Evolutionary conservation across 2,797 vertebrate species (phyloP), one percentile per base, ranked within the genome.

Genomic region (Pantherophis vulpinus): DNA sequence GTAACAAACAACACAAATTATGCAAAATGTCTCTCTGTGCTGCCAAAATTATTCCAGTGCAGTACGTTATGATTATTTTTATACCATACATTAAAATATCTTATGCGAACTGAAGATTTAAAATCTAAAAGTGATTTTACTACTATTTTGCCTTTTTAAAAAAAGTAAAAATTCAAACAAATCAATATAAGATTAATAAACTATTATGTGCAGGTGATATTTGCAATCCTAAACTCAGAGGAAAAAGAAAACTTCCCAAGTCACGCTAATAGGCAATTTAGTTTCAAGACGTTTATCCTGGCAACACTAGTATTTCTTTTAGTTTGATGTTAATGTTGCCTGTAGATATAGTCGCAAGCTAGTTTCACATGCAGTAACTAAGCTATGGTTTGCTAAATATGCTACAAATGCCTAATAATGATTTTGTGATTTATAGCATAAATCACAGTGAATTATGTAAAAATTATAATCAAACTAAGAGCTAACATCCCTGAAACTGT

Each of bases 21-120:
- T 92, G n/a, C 74, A 96, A 95, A 94, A 95, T 94, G 91, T 95
- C 51, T 96, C 95, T 0, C 55, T 47, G 83, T 94, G 95, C 58
- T 94, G 94, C 94, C 94, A 95, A 94, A n/a, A 93, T 63, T 93
- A 92, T 95, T 96, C 54, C 87, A 95, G 92, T 87, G 42, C 79
- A 91, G 93, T 93, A 94, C 90, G 18, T 47, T 94, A 90, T 95
- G 92, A 95, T 92, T 93, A 93, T 91, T 96, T 94, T 92, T 88
- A 89, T 63, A 88, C 5, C 86, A 94, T 95, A 83, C 0, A 0
- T 83, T 90, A 91, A 59, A 91, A 58, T 70, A 93, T 42, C 56
- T 89, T 83, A 91, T 18, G 86, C 59, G 90, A 55, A 93, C 47
- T 61, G 89, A 87, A 54, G 1, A 20, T 86, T 92, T 94, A 88